Percentiles rank a stretch among this genome's conserved stretches.
phyloP scores from a whole-genome alignment of 2,888 invertebrate species.

The Epirrita christyi region DNA sequence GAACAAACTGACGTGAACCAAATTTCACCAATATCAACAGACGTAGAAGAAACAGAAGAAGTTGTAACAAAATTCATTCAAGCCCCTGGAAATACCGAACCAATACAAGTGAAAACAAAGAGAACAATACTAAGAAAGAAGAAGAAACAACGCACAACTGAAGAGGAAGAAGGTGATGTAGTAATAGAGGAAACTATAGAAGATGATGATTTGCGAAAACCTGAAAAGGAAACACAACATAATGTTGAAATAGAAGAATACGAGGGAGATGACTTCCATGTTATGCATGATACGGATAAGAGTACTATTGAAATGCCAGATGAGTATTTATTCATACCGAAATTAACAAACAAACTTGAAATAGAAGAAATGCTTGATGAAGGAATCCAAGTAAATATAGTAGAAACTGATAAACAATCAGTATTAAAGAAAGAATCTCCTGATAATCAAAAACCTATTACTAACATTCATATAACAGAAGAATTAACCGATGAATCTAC shows the following conservation, averaged over 20 bases:
- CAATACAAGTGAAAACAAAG: conserved; percentile 83
- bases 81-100: conserved; percentile 77
- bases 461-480: too few relatives aligned
- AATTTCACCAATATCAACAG: conserved; percentile 67
- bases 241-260: conserved; percentile 74
- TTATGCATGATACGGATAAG: conserved; percentile 52
- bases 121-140: conserved; percentile 82
- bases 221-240: conserved; percentile 43
- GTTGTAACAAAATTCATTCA: conserved; percentile 61
- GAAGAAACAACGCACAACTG: conserved; percentile 45
- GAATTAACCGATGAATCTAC: too few relatives aligned
- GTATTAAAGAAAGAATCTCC: conserved; percentile 35
- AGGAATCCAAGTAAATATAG: not conserved
- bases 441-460: too few relatives aligned
- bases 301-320: conserved; percentile 69
- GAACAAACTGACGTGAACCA: conserved; percentile 48
- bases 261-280: conserved; percentile 52
- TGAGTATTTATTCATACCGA: conserved; percentile 61
- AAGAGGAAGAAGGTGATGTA: conserved; percentile 67
- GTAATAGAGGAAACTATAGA: conserved; percentile 82
- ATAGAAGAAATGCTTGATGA: conserved; percentile 67
- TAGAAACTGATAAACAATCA: not conserved
- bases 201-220: conserved; percentile 56
- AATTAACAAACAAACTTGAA: conserved; percentile 54
- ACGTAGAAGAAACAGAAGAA: conserved; percentile 73